Percentiles rank a stretch among this genome's conserved stretches.
These are phyloP conservation scores for Microtus obscurus DNA, from an alignment of 2,797 vertebrate species.

Conservation along the genomic window DNA sequence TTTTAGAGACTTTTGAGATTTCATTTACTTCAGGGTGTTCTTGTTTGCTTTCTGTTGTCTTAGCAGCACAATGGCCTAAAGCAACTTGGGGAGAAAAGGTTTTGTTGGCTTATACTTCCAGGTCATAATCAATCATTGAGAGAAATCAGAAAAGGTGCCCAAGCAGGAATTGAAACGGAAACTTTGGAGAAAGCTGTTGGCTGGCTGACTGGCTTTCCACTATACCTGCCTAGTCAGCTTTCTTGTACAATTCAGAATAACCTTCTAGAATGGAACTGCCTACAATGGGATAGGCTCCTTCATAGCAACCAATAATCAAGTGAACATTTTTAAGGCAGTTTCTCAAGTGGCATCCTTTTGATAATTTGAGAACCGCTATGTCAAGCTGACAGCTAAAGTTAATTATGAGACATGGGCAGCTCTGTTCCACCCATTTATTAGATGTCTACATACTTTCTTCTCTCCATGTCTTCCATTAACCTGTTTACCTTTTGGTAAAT, in stretches of 20 bases:
- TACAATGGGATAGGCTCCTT: background rate
- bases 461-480: background rate
- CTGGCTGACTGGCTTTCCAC: background rate
- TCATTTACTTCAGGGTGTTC: background rate
- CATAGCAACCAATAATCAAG: background rate
- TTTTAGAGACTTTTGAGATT: background rate
- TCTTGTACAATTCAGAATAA: background rate
- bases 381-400: background rate
- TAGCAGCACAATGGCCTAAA: background rate
- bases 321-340: background rate
- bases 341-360: background rate
- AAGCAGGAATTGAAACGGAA: background rate
- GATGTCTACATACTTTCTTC: background rate
- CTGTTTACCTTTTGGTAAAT: background rate
- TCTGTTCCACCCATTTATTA: background rate
- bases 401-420: background rate
- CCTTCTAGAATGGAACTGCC: background rate
- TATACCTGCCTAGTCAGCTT: background rate
- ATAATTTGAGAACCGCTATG: background rate
- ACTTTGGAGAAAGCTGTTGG: background rate
- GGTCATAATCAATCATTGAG: background rate
- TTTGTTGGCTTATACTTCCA: background rate
- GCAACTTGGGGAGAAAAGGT: background rate
- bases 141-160: background rate
- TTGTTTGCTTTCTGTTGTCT: no score